These are phyloP conservation scores for Entomobrya multifasciata DNA, from an alignment of 2,888 invertebrate species.

Conservation along the genomic window DNA sequence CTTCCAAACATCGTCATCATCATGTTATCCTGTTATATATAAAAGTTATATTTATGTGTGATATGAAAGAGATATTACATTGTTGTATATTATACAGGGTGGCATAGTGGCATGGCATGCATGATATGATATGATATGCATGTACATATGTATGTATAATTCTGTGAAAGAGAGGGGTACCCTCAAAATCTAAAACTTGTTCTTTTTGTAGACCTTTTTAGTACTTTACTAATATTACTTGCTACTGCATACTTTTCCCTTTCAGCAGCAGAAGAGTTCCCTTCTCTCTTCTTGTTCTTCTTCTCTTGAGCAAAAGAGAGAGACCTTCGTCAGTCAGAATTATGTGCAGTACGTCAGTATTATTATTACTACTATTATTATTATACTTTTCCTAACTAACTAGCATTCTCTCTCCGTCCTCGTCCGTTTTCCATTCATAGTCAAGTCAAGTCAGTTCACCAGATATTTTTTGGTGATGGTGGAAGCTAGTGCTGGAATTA, in stretches of 20 bases:
- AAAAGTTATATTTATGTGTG: constrained; percentile 47
- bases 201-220: constrained; percentile 68
- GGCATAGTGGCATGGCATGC: too few species aligned
- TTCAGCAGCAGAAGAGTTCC: constrained; percentile 20
- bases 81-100: not conserved
- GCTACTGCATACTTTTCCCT: constrained; percentile 43
- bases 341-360: constrained; percentile 69
- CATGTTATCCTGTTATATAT: constrained; percentile 42
- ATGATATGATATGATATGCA: not conserved
- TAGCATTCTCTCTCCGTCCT: constrained; percentile 47
- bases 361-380: constrained; percentile 64
- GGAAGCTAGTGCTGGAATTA: constrained; percentile 11
- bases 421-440: constrained; percentile 1
- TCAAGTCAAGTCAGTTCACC: constrained; percentile 17
- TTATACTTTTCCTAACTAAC: constrained; percentile 67
- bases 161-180: not conserved
- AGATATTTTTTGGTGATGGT: constrained; percentile 10
- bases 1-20: constrained; percentile 32
- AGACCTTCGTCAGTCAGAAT: constrained; percentile 70
- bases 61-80: constrained; percentile 50
- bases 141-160: not conserved
- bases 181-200: constrained; percentile 55
- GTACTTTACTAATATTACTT: constrained; percentile 64
- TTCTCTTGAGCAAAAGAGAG: constrained; percentile 6
- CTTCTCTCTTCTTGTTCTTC: not conserved